These are phyloP conservation scores for Galendromus occidentalis DNA, from an alignment of 1,140 invertebrate genomes.

Conservation along the genomic window DNA sequence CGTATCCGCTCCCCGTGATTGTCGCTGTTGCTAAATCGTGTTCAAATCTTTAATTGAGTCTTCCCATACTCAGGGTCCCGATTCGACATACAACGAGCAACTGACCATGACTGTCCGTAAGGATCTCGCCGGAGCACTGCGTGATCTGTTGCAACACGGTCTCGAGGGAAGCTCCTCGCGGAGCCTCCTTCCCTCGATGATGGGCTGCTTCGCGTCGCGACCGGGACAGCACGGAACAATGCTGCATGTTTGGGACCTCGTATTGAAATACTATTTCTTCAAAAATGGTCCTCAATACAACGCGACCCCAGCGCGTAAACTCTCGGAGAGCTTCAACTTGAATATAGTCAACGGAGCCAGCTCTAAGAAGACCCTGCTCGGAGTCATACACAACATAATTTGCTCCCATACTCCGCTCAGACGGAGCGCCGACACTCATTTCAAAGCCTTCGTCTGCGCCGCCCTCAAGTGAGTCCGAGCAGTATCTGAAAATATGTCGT, in stretches of 20 bases:
- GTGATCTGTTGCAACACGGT: conserved; percentile 85
- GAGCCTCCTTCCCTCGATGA: background rate
- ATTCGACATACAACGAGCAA: conserved; percentile 40
- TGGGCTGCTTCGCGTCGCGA: conserved; percentile 62
- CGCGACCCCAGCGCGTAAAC: conserved; percentile 73
- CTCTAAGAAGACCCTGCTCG: conserved; percentile 44
- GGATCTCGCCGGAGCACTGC: conserved; percentile 62
- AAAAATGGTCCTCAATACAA: conserved; percentile 67
- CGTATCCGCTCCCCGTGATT: background rate
- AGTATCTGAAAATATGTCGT: background rate
- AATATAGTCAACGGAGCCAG: conserved; percentile 68
- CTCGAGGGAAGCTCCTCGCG: conserved; percentile 26
- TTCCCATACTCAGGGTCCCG: conserved; percentile 27
- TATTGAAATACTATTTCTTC: conserved; percentile 54
- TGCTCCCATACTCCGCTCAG: conserved; percentile 74
- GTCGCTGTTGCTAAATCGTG: background rate
- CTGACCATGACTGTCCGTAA: conserved; percentile 72
- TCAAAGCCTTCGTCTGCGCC: conserved; percentile 91
- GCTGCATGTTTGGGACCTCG: conserved; percentile 73
- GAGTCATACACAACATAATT: conserved; percentile 76
- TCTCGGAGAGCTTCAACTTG: conserved; percentile 95
- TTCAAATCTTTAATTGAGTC: background rate
- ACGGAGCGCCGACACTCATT: conserved; percentile 82
- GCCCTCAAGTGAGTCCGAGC: conserved; percentile 61
- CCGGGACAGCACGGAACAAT: conserved; percentile 21